Evolutionary conservation across 2,113 vertebrate genomes (phyloP).

Genomic region (Strigops habroptila): DNA sequence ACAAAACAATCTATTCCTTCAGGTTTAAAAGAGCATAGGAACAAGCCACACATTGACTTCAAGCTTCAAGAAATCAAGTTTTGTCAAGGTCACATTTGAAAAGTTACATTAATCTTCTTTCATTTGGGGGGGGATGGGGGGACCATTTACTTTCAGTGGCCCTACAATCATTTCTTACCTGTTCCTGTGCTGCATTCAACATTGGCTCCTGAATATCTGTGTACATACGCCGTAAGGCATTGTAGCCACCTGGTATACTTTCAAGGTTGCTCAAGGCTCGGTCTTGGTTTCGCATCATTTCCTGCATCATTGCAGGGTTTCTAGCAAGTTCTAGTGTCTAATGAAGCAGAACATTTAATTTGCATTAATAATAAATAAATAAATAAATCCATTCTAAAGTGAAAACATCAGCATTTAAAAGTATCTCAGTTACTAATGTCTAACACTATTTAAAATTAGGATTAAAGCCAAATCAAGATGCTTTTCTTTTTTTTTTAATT

Average conservation of each 20-base stretch:
- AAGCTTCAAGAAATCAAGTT: not conserved
- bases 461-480: not conserved
- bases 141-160: not conserved
- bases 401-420: not conserved
- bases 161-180: slow-evolving; percentile 49
- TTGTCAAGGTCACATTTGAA: not conserved
- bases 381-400: not conserved
- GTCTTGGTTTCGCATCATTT: slow-evolving; percentile 81
- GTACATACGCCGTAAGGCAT: slow-evolving; percentile 76
- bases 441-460: not conserved
- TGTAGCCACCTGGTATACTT: slow-evolving; percentile 79
- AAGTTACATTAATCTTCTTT: not conserved
- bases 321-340: slow-evolving; percentile 80
- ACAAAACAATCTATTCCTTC: not conserved
- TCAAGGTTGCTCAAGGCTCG: slow-evolving; percentile 78
- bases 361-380: no score
- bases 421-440: not conserved
- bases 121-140: not conserved
- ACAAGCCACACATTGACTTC: not conserved
- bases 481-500: not conserved
- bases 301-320: slow-evolving; percentile 81
- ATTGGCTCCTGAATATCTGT: slow-evolving; percentile 79
- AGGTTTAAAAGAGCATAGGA: not conserved
- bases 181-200: slow-evolving; percentile 77
- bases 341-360: slow-evolving; percentile 9